Percentiles rank a stretch among this genome's conserved stretches.
These are phyloP conservation scores for Asbolus verrucosus DNA, from an alignment of 1,140 invertebrate genomes.

Conservation along the genomic window DNA sequence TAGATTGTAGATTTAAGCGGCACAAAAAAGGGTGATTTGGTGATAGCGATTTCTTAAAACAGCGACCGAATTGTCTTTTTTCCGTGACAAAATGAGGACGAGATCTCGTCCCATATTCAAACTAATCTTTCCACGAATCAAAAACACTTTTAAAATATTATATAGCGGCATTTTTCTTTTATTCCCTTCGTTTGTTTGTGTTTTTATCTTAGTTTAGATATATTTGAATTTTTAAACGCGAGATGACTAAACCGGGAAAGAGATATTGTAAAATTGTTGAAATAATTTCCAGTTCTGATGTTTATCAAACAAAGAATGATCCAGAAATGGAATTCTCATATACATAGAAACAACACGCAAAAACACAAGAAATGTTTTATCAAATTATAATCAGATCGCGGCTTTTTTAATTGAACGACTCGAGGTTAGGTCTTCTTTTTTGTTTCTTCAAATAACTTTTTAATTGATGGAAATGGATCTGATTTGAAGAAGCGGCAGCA, in stretches of 20 bases:
- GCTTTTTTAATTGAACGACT: conserved; percentile 36
- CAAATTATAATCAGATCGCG: conserved; percentile 22
- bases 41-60: conserved; percentile 24
- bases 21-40: too few species aligned
- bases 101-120: conserved; percentile 28
- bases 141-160: conserved; percentile 41
- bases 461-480: background rate
- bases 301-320: conserved; percentile 47
- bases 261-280: conserved; percentile 50
- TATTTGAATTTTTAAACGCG: conserved; percentile 49
- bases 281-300: conserved; percentile 47
- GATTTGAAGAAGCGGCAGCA: background rate
- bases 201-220: conserved; percentile 47
- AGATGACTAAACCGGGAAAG: conserved; percentile 47
- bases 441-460: conserved; percentile 4
- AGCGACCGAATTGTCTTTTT: conserved; percentile 5
- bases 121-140: conserved; percentile 42
- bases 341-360: conserved; percentile 45
- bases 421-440: background rate
- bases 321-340: conserved; percentile 48
- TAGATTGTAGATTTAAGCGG: too few species aligned
- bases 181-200: conserved; percentile 46
- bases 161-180: conserved; percentile 47
- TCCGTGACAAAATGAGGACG: background rate
- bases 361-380: conserved; percentile 43